Evolutionary conservation across 1,140 invertebrate genomes (phyloP).

Genomic region (Plodia interpunctella): DNA sequence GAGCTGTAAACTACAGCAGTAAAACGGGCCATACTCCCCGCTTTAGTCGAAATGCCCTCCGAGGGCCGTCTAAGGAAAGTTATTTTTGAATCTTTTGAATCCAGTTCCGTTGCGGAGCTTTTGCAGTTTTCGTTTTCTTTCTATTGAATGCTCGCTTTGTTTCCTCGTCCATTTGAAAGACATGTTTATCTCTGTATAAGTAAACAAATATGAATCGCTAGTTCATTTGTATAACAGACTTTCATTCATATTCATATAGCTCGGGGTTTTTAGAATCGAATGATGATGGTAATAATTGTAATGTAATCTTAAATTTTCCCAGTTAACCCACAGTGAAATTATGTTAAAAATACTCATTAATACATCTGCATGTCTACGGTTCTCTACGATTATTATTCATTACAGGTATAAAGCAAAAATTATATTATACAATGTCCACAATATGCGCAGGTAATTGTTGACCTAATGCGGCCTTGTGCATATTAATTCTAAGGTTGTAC

Average conservation of each 20-base stretch:
- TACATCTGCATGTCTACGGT: no score
- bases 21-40: not conserved
- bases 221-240: not conserved
- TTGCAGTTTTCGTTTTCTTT: not conserved
- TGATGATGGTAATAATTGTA: no score
- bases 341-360: no score
- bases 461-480: not conserved
- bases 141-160: not conserved
- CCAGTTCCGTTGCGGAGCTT: not conserved
- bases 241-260: no score
- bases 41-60: not conserved
- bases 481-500: not conserved
- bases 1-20: not conserved
- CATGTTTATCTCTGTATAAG: not conserved
- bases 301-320: no score
- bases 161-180: not conserved
- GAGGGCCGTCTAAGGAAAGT: not conserved
- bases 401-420: no score
- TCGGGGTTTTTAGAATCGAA: no score
- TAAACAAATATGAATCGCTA: not conserved
- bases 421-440: no score
- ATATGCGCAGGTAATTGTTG: no score
- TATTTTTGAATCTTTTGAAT: slow-evolving; percentile 6
- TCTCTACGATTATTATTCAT: no score
- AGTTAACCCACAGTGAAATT: no score